A percentile compares a stretch with the other conserved stretches of the same genome.
phyloP scores from a whole-genome alignment of 2,113 vertebrate genomes.

The Chamaetylas fuelleborni region DNA sequence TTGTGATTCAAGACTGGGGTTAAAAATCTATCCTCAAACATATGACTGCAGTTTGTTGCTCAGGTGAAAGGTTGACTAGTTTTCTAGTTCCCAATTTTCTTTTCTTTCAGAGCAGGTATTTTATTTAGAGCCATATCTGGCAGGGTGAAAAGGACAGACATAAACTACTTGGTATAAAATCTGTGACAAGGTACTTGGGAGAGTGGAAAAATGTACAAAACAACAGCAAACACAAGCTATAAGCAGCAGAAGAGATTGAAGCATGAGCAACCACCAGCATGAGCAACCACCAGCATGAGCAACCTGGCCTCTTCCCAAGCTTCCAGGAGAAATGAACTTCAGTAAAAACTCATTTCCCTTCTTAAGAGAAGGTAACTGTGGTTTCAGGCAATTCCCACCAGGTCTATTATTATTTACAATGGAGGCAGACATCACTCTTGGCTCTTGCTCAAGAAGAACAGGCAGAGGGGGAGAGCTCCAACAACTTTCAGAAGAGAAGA shows the following conservation, averaged over 20 bases:
- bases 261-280: neutral
- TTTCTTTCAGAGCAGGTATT: conserved; percentile 4
- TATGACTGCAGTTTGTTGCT: neutral
- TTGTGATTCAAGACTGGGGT: neutral
- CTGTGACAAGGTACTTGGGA: neutral
- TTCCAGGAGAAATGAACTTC: neutral
- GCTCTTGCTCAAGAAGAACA: neutral
- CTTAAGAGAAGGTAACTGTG: neutral
- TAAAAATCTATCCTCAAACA: neutral
- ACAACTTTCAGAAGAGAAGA: neutral
- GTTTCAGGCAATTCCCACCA: neutral
- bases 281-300: neutral
- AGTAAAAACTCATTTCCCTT: neutral
- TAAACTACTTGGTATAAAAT: neutral
- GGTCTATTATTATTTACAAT: neutral
- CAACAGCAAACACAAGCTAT: neutral
- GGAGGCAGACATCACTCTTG: neutral
- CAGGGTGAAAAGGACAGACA: conserved; percentile 1
- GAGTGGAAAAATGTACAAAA: neutral
- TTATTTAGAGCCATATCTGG: neutral
- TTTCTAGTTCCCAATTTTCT: neutral
- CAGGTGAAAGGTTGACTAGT: neutral
- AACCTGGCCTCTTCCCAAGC: neutral
- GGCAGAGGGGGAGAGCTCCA: neutral
- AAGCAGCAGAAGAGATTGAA: neutral